Evolutionary conservation across 2,797 vertebrate genomes (phyloP), one percentile per base, ranked within the genome.

Genomic region (Euthynnus affinis): DNA sequence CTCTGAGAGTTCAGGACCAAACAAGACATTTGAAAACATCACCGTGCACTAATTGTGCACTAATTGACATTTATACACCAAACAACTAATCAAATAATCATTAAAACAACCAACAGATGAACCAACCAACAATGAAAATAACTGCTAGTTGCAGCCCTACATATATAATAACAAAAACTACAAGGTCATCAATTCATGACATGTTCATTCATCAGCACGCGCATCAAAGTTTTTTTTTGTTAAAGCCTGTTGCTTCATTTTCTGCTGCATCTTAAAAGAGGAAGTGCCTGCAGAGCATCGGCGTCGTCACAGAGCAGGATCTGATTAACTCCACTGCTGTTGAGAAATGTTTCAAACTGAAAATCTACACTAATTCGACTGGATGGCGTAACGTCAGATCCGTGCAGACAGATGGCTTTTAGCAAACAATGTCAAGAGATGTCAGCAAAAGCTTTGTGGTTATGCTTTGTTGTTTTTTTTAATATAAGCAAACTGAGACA

Each of bases 211-310:
- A 23, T 13, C 22, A 44, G 12, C 22, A 42, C 22, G 14, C 0
- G 2, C 37, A 25, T 44, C 46, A 0, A 17, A 9, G 20, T 14
- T 32, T 6, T 15, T 14, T 37, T n/a, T n/a, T n/a, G n/a, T n/a
- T n/a, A n/a, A n/a, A n/a, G n/a, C n/a, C n/a, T n/a, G n/a, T n/a
- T 6, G 22, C 34, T 44, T 42, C 4, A 34, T 56, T 42, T 79
- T 76, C 1, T n/a, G 5, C n/a, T 52, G 15, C 4, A 15, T 12
- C 52, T 46, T 9, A 8, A 65, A 29, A 76, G 69, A 79, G 80
- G 76, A 85, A 85, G 68, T 70, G 59, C 57, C 9, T 20, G 3
- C 20, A 44, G 52, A 60, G 56, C 59, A 74, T 60, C 1, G 55
- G 65, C 56, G 57, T 59, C 71, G 51, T 42, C 12, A 10, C 20